Evolutionary conservation across 2,113 vertebrate species (phyloP), one percentile per base, ranked within the genome.

Genomic region (Tonatia bakeri): DNA sequence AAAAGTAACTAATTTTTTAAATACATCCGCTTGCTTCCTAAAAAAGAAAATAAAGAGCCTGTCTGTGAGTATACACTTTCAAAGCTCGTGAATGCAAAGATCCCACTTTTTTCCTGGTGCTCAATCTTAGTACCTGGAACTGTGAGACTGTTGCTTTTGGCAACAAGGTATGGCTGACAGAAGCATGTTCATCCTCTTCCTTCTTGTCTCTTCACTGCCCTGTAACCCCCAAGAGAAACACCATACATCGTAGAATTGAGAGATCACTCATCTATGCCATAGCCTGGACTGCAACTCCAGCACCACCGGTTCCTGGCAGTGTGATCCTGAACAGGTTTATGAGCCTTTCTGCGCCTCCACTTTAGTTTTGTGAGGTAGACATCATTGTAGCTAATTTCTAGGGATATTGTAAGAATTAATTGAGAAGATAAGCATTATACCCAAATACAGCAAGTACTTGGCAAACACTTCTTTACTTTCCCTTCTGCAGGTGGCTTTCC

Each of bases 361-460:
- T 72, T 87, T 90, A 47, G 73, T 84, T 94, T 84, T 94, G 50
- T 80, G 84, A 92, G 90, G 84, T 38, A 86, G 26, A 73, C 7
- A 17, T 47, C 43, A 77, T 56, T 90, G 84, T 77, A 91, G 28
- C 28, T 94, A 15, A 31, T 84, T 90, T 79, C 84, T 52, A 89
- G 43, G 19, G 5, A n/a, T 93, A 80, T 47, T 75, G 0, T 19
- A 70, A 97, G 56, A 59, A 13, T 59, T 93, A 96, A 95, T 14
- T 70, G 61, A 77, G 40, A 83, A 50, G 54, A 69, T 43, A 54
- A 7, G 40, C 33, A 7, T 17, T 31, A 3, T 47, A 70, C 15
- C 69, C 92, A 90, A 90, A 33, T 83, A 52, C 8, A 82, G 36
- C 36, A 79, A 11, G 4, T 70, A 9, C 76, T 76, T 10, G 65